Conservation (phyloP, 2,888 invertebrate genomes). For the Galerucella pusilla region DNA sequence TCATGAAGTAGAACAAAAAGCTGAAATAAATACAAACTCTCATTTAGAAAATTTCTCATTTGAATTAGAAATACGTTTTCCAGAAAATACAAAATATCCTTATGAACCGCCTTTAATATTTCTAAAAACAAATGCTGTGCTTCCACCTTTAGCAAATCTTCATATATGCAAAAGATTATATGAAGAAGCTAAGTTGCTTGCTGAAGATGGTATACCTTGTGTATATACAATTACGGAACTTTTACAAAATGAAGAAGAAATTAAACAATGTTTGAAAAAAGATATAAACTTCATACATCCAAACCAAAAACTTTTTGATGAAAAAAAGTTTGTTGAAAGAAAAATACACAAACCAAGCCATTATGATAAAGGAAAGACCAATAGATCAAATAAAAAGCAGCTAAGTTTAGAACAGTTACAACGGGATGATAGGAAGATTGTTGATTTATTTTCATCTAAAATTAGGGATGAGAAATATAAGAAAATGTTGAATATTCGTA, state of each 20-base stretch:
- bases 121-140: constrained; percentile 72
- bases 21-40: constrained; percentile 58
- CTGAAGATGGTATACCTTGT: constrained; percentile 77
- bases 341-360: constrained; percentile 69
- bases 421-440: constrained; percentile 73
- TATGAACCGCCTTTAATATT: constrained; percentile 79
- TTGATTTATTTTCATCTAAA: constrained; percentile 72
- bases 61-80: constrained; percentile 81
- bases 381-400: constrained; percentile 67
- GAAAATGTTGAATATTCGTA: constrained; percentile 73
- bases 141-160: constrained; percentile 74
- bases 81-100: constrained; percentile 77
- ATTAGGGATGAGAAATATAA: constrained; percentile 72
- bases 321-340: constrained; percentile 53
- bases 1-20: constrained; percentile 69
- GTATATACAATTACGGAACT: constrained; percentile 79
- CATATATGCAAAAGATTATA: constrained; percentile 75
- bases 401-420: constrained; percentile 68
- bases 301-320: constrained; percentile 64
- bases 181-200: constrained; percentile 74
- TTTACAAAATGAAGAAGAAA: constrained; percentile 76
- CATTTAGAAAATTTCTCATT: constrained; percentile 67
- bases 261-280: constrained; percentile 71
- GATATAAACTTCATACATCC: constrained; percentile 73
- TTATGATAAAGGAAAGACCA: constrained; percentile 72